These are phyloP conservation scores for Mythimna albipuncta DNA, from an alignment of 2,888 invertebrate genomes.

Conservation along the genomic window DNA sequence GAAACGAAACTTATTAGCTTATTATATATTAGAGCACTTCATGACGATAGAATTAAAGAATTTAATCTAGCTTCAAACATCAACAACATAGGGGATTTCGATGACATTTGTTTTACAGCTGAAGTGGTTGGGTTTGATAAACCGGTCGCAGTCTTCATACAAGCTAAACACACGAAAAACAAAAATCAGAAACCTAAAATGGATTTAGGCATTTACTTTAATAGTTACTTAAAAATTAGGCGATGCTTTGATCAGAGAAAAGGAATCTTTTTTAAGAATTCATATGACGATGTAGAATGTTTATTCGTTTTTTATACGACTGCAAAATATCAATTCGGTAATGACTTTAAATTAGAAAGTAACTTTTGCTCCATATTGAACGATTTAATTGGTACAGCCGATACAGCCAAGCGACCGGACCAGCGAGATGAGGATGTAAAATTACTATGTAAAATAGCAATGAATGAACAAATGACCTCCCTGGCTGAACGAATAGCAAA, in stretches of 20 bases:
- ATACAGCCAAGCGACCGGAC: slow-evolving; percentile 2
- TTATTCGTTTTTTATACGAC: slow-evolving; percentile 46
- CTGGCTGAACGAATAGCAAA: slow-evolving; percentile 35
- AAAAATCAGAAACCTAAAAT: slow-evolving; percentile 11
- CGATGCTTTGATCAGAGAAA: slow-evolving; percentile 15
- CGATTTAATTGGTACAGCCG: slow-evolving; percentile 42
- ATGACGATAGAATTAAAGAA: slow-evolving; percentile 37
- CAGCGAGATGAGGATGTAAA: slow-evolving; percentile 19
- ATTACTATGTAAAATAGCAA: slow-evolving; percentile 13
- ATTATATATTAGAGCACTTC: slow-evolving; percentile 42
- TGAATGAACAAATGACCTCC: slow-evolving; percentile 28
- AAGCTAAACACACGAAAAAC: slow-evolving; percentile 55
- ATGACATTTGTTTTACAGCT: slow-evolving; percentile 56
- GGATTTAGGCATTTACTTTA: slow-evolving; percentile 36
- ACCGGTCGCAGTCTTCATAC: slow-evolving; percentile 45
- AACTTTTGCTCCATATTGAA: slow-evolving; percentile 10
- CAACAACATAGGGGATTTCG: slow-evolving; percentile 48
- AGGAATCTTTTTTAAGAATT: slow-evolving; percentile 25
- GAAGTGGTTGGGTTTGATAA: slow-evolving; percentile 20
- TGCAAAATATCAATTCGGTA: slow-evolving; percentile 22
- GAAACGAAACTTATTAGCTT: slow-evolving; percentile 57
- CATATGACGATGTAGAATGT: slow-evolving; percentile 16
- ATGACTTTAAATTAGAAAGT: neutral
- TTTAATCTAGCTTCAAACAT: slow-evolving; percentile 59
- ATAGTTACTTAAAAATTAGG: slow-evolving; percentile 46